phyloP scores from a whole-genome alignment of 1,140 invertebrate genomes.

The Anoplolepis gracilipes region DNA sequence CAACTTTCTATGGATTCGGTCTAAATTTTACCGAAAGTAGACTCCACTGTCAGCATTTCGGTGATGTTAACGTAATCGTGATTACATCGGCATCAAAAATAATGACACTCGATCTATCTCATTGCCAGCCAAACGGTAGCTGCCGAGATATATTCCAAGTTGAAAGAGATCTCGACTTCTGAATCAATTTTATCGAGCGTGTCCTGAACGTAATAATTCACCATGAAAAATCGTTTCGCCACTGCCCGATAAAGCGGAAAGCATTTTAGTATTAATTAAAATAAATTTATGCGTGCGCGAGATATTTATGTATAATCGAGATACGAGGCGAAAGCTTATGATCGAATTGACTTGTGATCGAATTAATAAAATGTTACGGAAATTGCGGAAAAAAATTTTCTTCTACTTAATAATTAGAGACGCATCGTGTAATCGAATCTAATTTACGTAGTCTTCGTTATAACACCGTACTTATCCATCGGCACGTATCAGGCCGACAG shows the following conservation, averaged over 20 bases:
- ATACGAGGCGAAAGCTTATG: constrained; percentile 32
- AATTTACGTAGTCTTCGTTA: background rate
- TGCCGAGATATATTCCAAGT: too few species aligned
- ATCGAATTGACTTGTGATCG: background rate
- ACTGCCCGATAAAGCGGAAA: background rate
- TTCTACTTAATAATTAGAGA: background rate
- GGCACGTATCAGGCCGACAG: background rate
- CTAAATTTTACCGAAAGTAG: constrained; percentile 37
- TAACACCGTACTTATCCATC: background rate
- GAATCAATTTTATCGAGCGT: background rate
- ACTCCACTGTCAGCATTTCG: background rate
- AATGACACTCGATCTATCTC: background rate
- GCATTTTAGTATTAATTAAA: background rate
- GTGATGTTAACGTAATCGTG: background rate
- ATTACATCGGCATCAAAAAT: background rate
- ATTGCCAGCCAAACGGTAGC: background rate
- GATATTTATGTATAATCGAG: constrained; percentile 7
- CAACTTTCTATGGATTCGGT: constrained; percentile 43
- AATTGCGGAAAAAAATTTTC: background rate
- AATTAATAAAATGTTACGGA: constrained; percentile 56
- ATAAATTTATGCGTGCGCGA: constrained; percentile 19
- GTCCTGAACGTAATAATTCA: background rate
- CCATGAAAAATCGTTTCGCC: background rate
- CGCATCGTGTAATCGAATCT: background rate
- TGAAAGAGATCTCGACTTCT: background rate